Base-by-base conservation (phyloP, 1,140 invertebrate species). In the Leucophenga varia region DNA sequence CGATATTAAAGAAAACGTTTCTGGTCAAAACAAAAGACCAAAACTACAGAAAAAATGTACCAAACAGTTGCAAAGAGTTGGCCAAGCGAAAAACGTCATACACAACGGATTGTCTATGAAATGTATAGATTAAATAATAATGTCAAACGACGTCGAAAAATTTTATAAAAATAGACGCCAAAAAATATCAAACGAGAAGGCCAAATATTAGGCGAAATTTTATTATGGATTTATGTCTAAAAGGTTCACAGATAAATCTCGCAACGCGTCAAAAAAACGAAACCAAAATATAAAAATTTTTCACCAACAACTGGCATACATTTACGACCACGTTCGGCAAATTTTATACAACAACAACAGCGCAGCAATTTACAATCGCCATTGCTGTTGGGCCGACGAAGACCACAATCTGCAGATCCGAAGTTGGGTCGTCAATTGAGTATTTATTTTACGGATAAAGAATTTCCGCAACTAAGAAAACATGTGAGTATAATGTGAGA, bases 171-270 rank as follows among this genome's bases (percentile, higher is more conserved):
- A n/a, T n/a, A n/a, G n/a, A n/a, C n/a, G 7, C 25, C 7, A 30
- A 30, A 30, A 30, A 8, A 30, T 30, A 8, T 30, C 12, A n/a
- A 30, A 35, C 14, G 20, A 17, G 25, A 44, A 43, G 37, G 28
- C 25, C 40, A 22, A 43, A 31, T 25, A 13, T 35, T 50, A 47
- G 54, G 63, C 67, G 59, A 56, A 52, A 36, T 28, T 52, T 39
- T 68, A 72, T 64, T 61, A 73, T 73, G 70, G 70, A 73, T 69
- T 64, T 73, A 65, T 56, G 70, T 68, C 61, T 73, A 14, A 47
- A 52, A 45, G 70, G 70, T 44, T 73, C 70, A 21, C 42, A 73
- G 70, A 73, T 73, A 53, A 73, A 73, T 54, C 60, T 73, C 36
- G 61, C 64, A 40, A 54, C 47, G 53, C 61, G 70, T 52, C 65